These are phyloP conservation scores for Reticulitermes lucifugus DNA, from an alignment of 2,888 invertebrate genomes.

Conservation along the genomic window DNA sequence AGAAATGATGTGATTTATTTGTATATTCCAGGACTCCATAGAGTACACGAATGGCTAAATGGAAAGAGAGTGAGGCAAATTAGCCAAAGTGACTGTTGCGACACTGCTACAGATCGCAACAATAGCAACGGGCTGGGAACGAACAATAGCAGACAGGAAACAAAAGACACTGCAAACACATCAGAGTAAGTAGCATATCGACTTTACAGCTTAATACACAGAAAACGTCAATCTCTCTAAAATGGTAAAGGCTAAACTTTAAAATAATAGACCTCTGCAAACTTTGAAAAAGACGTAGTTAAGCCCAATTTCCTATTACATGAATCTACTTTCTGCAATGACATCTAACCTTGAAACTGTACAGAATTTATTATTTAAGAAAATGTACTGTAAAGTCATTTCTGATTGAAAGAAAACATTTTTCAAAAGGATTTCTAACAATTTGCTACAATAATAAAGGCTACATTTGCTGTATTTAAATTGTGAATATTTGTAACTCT, in stretches of 20 bases:
- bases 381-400: too few species aligned
- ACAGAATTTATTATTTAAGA: too few species aligned
- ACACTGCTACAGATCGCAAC: constrained; percentile 12
- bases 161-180: constrained; percentile 24
- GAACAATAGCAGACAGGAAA: constrained; percentile 30
- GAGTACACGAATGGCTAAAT: not conserved
- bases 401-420: too few species aligned
- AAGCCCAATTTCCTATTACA: too few species aligned
- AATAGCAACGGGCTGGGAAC: constrained; percentile 24
- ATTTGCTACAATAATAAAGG: too few species aligned
- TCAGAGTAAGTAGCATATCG: constrained; percentile 26
- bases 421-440: too few species aligned
- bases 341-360: too few species aligned
- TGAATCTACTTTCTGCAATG: too few species aligned
- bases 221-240: constrained; percentile 38
- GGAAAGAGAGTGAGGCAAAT: constrained; percentile 32
- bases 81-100: constrained; percentile 41
- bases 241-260: not conserved
- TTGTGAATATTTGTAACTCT: too few species aligned
- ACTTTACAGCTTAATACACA: constrained; percentile 17
- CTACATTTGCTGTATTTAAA: too few species aligned
- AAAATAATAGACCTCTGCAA: not conserved
- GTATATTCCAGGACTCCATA: not conserved
- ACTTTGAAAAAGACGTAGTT: not conserved
- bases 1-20: constrained; percentile 8